These are phyloP conservation scores for Knipowitschia caucasica DNA, from an alignment of 2,797 vertebrate genomes.

Conservation along the genomic window DNA sequence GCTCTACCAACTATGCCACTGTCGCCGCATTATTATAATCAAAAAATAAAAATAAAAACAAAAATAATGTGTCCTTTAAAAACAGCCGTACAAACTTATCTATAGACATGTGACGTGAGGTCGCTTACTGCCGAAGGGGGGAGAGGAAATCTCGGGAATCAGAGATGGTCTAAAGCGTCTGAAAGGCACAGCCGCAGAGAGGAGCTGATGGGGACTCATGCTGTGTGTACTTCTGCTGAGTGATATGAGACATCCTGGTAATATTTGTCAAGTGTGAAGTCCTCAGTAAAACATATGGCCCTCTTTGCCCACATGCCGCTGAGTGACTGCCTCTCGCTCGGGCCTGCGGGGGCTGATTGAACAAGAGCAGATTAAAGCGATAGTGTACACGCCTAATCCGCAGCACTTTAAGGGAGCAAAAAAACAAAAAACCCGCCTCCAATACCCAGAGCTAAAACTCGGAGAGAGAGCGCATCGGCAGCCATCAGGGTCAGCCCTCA, in stretches of 20 bases:
- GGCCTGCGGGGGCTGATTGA: conserved; percentile 36
- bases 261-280: conserved; percentile 32
- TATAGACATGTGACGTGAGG: no score
- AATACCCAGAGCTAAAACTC: conserved; percentile 31
- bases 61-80: neutral
- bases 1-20: no score
- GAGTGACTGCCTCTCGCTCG: conserved; percentile 11
- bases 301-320: conserved; percentile 31
- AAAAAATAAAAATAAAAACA: neutral
- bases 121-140: no score
- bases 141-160: neutral
- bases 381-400: conserved; percentile 69
- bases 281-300: conserved; percentile 32
- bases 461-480: conserved; percentile 29
- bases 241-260: conserved; percentile 49
- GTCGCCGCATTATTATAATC: no score
- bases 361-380: conserved; percentile 71
- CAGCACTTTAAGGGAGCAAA: conserved; percentile 56
- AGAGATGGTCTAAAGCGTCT: conserved; percentile 24
- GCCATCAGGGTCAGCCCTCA: conserved; percentile 40
- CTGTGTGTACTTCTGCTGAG: conserved; percentile 51
- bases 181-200: conserved; percentile 29
- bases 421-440: conserved; percentile 38
- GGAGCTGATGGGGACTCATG: conserved; percentile 52
- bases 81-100: no score